Base-by-base conservation (phyloP, 2,113 vertebrate species). In the Axis porcinus region DNA sequence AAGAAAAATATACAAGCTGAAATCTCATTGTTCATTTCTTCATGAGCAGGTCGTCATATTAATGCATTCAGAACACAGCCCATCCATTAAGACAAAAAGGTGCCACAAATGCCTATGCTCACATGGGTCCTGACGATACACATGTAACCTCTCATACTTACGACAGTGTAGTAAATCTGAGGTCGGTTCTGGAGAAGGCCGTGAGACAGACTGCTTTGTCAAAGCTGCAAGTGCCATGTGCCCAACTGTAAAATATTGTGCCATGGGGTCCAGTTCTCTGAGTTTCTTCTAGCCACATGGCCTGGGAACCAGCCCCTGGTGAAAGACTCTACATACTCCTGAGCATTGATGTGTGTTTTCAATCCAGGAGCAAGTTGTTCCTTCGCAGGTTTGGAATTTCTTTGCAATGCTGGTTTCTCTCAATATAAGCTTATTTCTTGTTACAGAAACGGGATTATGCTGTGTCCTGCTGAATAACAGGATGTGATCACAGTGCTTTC, bases 401-500 rank as follows among this genome's bases (percentile, higher is more conserved):
- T 81, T 58, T 62, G 25, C 57, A 33, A 70, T 91, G 30, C 16
- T 85, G 52, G 45, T 86, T 84, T 70, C 58, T 94, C 70, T 58
- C 78, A 82, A 21, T 23, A 50, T 57, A 89, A 83, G 30, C 16
- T 67, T 5, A 50, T 85, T 92, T 55, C 94, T 95, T 94, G 17
- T 90, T 97, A 93, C 17, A 13, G 86, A 86, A 86, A 86, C 7
- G 23, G 57, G 60, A 54, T 85, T 89, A 60, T 52, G 7, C 55
- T 1, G 16, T 10, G 14, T 85, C 27, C 45, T 86, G 3, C 7
- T 15, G 67, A 79, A 58, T 50, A 79, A n/a, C 7, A 81, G 64
- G 74, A 10, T 43, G 8, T 19, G 36, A 40, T 82, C 45, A n/a
- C 1, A 1, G 16, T 2, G 47, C 62, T 76, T 74, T 83, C 19